Conservation (phyloP, 2,113 vertebrate species). For the Lagopus muta region DNA sequence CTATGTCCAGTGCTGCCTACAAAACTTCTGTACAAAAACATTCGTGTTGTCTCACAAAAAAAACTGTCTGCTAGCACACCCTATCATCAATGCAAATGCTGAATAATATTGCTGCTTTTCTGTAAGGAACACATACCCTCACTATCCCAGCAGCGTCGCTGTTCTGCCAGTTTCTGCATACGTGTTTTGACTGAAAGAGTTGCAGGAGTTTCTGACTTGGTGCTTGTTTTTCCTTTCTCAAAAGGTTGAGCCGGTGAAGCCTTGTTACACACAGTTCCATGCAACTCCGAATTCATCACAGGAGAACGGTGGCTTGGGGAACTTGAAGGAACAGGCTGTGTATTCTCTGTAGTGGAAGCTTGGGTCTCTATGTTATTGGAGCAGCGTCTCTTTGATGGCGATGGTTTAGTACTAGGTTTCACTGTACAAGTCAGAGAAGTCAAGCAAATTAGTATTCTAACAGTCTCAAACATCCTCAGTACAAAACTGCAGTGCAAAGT, state of each 20-base stretch:
- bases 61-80: neutral
- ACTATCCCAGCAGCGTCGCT: constrained; percentile 88
- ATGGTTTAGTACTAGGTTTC: constrained; percentile 86
- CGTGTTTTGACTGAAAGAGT: constrained; percentile 84
- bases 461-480: neutral
- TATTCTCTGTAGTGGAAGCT: constrained; percentile 79
- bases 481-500: neutral
- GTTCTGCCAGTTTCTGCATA: constrained; percentile 88
- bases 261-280: neutral
- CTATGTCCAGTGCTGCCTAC: neutral
- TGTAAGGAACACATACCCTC: constrained; percentile 54
- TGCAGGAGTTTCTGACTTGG: constrained; percentile 8
- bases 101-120: no score
- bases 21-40: neutral
- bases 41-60: neutral
- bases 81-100: neutral
- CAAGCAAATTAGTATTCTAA: neutral
- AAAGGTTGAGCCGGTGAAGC: neutral
- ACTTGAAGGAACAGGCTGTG: constrained; percentile 63
- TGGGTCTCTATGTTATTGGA: constrained; percentile 77
- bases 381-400: constrained; percentile 90
- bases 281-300: constrained; percentile 75
- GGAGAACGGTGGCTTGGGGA: neutral
- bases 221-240: constrained; percentile 21
- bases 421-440: constrained; percentile 57